Conservation (phyloP, 2,888 invertebrate species). For the Fragum whitleyi region DNA sequence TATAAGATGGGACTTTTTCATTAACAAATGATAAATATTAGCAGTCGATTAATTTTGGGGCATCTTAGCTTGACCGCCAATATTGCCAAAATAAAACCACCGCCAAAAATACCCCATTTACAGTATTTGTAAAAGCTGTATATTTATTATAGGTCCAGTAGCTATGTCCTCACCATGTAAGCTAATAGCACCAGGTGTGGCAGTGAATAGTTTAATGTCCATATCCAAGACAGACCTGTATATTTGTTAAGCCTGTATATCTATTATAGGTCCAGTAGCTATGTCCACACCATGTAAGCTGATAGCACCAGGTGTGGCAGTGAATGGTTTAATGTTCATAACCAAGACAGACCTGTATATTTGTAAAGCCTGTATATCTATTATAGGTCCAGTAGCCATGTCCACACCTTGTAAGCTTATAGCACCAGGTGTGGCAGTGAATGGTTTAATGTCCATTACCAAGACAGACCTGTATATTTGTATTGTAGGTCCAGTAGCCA, state of each 20-base stretch:
- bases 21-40: too few species aligned
- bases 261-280: too few species aligned
- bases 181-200: constrained; percentile 86
- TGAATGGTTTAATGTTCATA: constrained; percentile 98
- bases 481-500: constrained; percentile 85
- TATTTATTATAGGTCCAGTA: constrained; percentile 83
- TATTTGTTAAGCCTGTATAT: constrained; percentile 99
- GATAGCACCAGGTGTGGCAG: too few species aligned
- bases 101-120: too few species aligned
- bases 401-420: constrained; percentile 86
- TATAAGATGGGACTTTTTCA: too few species aligned
- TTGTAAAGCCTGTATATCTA: constrained; percentile 92
- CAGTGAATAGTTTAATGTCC: constrained; percentile 95
- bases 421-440: constrained; percentile 87
- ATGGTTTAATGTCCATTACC: constrained; percentile 98
- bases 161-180: constrained; percentile 86
- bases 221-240: constrained; percentile 98
- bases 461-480: constrained; percentile 97
- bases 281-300: too few species aligned
- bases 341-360: constrained; percentile 99
- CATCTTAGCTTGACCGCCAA: too few species aligned
- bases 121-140: too few species aligned
- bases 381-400: constrained; percentile 86
- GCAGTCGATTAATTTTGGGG: too few species aligned
- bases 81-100: too few species aligned